Evolutionary conservation across 2,888 invertebrate genomes (phyloP).

Genomic region (Ectropis crepuscularia): DNA sequence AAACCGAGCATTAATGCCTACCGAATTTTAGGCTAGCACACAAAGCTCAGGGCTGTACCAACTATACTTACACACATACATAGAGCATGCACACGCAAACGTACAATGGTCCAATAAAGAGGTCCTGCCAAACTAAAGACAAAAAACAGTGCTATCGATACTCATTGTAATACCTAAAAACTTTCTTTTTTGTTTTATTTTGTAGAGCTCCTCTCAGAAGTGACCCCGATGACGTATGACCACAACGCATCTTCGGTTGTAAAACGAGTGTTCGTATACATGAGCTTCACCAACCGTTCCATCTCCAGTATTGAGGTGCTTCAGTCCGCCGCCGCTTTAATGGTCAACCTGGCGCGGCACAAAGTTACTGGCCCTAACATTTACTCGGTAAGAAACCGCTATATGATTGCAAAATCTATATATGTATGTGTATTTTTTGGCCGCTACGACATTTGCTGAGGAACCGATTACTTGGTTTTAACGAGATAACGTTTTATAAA

Average conservation of each 20-base stretch:
- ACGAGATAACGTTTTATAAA: too few relatives aligned
- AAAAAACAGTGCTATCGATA: not conserved
- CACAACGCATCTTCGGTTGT: constrained; percentile 64
- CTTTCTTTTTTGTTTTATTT: constrained; percentile 39
- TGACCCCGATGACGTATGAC: constrained; percentile 75
- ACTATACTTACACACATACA: too few relatives aligned
- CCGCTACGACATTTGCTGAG: too few relatives aligned
- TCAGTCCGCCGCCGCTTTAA: constrained; percentile 81
- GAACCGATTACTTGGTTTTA: too few relatives aligned
- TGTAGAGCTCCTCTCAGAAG: constrained; percentile 75
- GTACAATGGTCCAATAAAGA: too few relatives aligned
- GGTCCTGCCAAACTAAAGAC: too few relatives aligned
- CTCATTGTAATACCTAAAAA: not conserved
- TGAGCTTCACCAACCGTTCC: constrained; percentile 83
- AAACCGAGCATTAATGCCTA: too few relatives aligned
- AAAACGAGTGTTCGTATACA: constrained; percentile 68
- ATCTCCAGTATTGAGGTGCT: constrained; percentile 85
- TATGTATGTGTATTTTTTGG: too few relatives aligned
- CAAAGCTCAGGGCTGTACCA: too few relatives aligned
- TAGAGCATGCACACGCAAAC: too few relatives aligned
- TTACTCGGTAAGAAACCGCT: constrained; percentile 77
- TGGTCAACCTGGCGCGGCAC: constrained; percentile 88
- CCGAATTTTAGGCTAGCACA: too few relatives aligned
- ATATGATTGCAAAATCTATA: too few relatives aligned
- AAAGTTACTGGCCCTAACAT: constrained; percentile 84